Conservation (phyloP, 2,797 vertebrate species). For the Salmo trutta region DNA sequence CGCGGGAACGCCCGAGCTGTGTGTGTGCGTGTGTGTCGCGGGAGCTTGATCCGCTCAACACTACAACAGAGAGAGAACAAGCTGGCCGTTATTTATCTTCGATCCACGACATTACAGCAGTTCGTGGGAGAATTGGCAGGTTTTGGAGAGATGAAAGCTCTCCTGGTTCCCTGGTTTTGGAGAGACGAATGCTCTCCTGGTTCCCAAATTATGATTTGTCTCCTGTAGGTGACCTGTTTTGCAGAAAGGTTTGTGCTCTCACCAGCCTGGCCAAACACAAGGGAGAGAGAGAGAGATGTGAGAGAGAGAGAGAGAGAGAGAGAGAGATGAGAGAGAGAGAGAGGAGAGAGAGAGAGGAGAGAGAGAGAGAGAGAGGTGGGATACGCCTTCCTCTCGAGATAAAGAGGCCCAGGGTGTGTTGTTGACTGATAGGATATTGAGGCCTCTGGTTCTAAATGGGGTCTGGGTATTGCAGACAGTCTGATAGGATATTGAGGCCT, state of each 20-base stretch:
- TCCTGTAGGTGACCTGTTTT: background rate
- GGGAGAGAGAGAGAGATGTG: background rate
- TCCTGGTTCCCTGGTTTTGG: background rate
- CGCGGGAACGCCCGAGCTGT: background rate
- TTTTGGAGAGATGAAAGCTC: background rate
- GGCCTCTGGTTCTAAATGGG: too few relatives aligned
- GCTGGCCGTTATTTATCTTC: constrained; percentile 34
- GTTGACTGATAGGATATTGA: constrained; percentile 11
- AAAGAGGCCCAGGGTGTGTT: constrained; percentile 4
- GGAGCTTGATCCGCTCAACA: constrained; percentile 28
- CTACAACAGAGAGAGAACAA: constrained; percentile 30
- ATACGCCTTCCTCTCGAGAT: constrained; percentile 38
- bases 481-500: too few relatives aligned
- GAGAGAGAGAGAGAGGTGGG: background rate
- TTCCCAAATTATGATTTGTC: background rate
- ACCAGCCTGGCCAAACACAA: background rate
- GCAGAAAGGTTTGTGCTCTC: background rate
- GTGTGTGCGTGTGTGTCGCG: background rate
- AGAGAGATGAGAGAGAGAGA: constrained; percentile 16
- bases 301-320: constrained; percentile 46
- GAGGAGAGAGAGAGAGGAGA: too few relatives aligned
- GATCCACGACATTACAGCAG: constrained; percentile 38
- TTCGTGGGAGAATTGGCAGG: constrained; percentile 28
- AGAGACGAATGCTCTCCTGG: background rate
- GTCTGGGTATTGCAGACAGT: too few relatives aligned